Percentiles rank a stretch among this genome's conserved stretches.
These are phyloP conservation scores for Nomia melanderi DNA, from an alignment of 1,140 invertebrate genomes.

Conservation along the genomic window DNA sequence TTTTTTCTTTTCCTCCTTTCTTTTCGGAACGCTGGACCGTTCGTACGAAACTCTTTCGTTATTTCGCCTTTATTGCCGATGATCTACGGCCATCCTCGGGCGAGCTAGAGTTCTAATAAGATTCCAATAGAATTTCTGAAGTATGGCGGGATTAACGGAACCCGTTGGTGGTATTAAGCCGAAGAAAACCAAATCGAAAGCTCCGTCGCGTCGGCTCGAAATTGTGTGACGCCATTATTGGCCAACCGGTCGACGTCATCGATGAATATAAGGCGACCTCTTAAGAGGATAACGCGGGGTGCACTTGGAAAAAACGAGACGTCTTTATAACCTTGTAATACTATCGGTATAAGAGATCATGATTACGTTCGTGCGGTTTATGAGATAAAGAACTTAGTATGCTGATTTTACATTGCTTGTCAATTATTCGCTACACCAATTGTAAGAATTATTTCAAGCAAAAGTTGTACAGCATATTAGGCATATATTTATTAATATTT, in stretches of 20 bases:
- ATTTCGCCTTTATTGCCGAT: constrained; percentile 39
- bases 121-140: constrained; percentile 27
- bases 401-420: no score
- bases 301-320: neutral
- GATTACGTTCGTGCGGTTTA: no score
- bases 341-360: no score
- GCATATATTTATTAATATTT: no score
- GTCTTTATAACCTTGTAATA: neutral
- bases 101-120: constrained; percentile 15
- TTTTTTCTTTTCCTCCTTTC: no score
- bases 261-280: no score
- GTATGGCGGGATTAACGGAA: constrained; percentile 50
- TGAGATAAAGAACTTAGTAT: no score
- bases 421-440: no score
- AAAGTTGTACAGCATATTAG: no score
- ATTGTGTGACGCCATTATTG: neutral
- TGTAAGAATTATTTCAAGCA: no score
- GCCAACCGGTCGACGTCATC: neutral
- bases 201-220: no score
- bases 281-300: no score
- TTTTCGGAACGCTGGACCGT: neutral
- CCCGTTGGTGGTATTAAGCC: neutral
- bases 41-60: constrained; percentile 25
- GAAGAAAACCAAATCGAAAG: constrained; percentile 4
- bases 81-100: constrained; percentile 38